A percentile compares a stretch with the other conserved stretches of the same genome.
phyloP scores from a whole-genome alignment of 2,113 vertebrate species.

The Paramormyrops kingsleyae region DNA sequence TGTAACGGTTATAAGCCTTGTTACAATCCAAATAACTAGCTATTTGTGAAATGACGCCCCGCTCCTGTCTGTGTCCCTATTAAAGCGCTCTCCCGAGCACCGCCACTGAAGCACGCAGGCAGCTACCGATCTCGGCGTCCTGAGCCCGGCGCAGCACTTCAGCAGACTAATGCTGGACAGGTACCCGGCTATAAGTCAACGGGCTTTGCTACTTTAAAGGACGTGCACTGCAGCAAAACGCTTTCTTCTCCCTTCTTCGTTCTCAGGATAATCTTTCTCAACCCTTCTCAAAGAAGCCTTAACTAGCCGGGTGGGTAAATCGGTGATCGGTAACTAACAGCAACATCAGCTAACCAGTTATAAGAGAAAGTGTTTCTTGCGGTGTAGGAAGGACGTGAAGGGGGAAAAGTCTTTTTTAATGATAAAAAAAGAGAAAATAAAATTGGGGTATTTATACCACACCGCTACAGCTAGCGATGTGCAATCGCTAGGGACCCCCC shows the following conservation, averaged over 20 bases:
- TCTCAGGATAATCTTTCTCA: neutral
- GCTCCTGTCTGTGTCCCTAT: conserved; percentile 22
- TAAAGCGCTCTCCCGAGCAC: conserved; percentile 33
- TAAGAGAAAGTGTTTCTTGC: conserved; percentile 21
- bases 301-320: conserved; percentile 33
- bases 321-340: conserved; percentile 25
- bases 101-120: conserved; percentile 21
- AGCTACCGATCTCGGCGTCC: conserved; percentile 19
- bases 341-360: conserved; percentile 16
- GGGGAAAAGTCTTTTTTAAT: conserved; percentile 23
- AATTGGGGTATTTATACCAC: conserved; percentile 35
- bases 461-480: conserved; percentile 44
- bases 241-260: conserved; percentile 28
- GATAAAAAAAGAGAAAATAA: conserved; percentile 32
- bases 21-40: conserved; percentile 19
- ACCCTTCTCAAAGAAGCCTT: conserved; percentile 9
- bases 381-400: conserved; percentile 21
- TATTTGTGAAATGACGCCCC: conserved; percentile 29
- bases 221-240: conserved; percentile 3
- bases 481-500: conserved; percentile 39
- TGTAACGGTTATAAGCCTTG: conserved; percentile 45
- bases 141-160: conserved; percentile 19
- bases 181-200: neutral
- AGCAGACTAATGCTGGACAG: conserved; percentile 6
- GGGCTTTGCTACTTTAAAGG: neutral